Conservation (phyloP, 2,113 vertebrate genomes). For the Pao palembangensis region DNA sequence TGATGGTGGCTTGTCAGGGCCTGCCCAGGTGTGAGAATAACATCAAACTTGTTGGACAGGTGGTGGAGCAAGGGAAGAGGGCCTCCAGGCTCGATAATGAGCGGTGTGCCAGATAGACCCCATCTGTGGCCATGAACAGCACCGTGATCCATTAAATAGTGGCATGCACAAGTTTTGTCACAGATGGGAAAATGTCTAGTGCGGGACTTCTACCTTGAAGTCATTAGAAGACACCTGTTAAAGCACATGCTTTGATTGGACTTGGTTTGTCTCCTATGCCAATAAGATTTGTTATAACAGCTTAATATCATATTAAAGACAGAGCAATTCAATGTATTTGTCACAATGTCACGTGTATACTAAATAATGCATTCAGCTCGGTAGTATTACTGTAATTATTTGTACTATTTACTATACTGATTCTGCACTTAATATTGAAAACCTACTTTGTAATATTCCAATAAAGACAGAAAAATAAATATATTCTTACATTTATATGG, state of each 20-base stretch:
- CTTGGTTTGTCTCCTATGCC: not conserved
- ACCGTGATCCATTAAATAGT: slow-evolving; percentile 71
- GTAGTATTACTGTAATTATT: no score
- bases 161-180: slow-evolving; percentile 59
- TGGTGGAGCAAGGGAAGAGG: slow-evolving; percentile 60
- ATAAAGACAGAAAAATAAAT: no score
- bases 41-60: slow-evolving; percentile 74
- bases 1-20: slow-evolving; percentile 69
- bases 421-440: no score
- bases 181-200: slow-evolving; percentile 40
- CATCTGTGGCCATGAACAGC: slow-evolving; percentile 71
- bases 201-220: slow-evolving; percentile 20
- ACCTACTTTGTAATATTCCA: no score
- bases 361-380: no score
- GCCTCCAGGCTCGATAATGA: slow-evolving; percentile 70
- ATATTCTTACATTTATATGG: no score
- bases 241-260: slow-evolving; percentile 14
- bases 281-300: slow-evolving; percentile 10
- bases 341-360: no score
- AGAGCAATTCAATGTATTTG: no score
- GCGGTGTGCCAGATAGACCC: slow-evolving; percentile 68
- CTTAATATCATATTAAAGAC: no score
- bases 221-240: slow-evolving; percentile 32
- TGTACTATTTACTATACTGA: no score
- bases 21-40: slow-evolving; percentile 71